A percentile compares a stretch with the other conserved stretches of the same genome.
phyloP scores from a whole-genome alignment of 1,140 invertebrate species.

The Melipona quadrifasciata region DNA sequence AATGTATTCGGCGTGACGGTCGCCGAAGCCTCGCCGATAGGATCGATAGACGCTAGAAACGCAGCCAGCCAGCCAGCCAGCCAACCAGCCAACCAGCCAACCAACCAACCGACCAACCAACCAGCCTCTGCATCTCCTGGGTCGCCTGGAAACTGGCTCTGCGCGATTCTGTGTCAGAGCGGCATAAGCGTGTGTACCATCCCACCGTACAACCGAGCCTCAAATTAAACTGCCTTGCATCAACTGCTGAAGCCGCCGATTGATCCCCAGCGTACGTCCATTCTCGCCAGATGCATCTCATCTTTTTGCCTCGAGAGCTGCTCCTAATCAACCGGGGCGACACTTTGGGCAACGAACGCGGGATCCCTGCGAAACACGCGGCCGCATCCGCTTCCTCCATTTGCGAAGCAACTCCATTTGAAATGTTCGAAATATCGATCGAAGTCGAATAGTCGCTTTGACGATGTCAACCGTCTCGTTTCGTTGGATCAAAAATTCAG shows the following conservation, averaged over 20 bases:
- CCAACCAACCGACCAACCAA: slow-evolving; percentile 42
- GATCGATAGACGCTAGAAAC: slow-evolving; percentile 69
- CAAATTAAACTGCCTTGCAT: neutral
- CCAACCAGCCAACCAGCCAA: slow-evolving; percentile 28
- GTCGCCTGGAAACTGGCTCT: slow-evolving; percentile 65
- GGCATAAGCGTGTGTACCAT: slow-evolving; percentile 21
- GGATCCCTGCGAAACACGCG: too few species aligned
- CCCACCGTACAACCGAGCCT: neutral
- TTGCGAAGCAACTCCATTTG: too few species aligned
- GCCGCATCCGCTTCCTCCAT: too few species aligned
- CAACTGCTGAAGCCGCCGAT: neutral
- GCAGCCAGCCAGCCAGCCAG: slow-evolving; percentile 37
- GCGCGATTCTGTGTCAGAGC: slow-evolving; percentile 57
- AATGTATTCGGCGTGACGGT: slow-evolving; percentile 67
- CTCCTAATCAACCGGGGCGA: too few species aligned
- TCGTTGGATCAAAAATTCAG: too few species aligned
- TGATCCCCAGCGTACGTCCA: neutral
- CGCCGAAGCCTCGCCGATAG: slow-evolving; percentile 66
- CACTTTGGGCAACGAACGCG: too few species aligned
- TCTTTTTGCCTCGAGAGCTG: neutral
- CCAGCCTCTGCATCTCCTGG: slow-evolving; percentile 58
- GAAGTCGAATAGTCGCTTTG: too few species aligned
- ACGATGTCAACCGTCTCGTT: too few species aligned
- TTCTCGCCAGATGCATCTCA: neutral
- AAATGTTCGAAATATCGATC: too few species aligned